phyloP scores from a whole-genome alignment of 2,888 invertebrate species.

The Entomobrya proxima region DNA sequence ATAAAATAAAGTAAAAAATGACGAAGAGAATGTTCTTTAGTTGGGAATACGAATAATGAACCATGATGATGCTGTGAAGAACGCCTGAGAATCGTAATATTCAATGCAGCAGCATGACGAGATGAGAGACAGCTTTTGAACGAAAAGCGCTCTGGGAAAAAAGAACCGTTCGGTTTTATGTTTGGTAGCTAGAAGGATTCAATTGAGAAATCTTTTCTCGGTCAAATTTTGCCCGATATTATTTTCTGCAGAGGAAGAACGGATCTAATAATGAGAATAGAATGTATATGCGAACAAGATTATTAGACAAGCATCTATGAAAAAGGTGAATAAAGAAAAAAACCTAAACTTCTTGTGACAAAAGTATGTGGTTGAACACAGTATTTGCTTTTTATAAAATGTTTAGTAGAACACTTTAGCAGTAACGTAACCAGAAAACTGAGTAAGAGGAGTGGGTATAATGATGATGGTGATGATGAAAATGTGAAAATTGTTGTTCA shows the following conservation, averaged over 20 bases:
- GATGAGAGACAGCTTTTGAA: not conserved
- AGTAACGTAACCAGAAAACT: not conserved
- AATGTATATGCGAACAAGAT: no score
- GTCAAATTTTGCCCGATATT: conserved; percentile 18
- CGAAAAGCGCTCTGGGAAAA: conserved; percentile 9
- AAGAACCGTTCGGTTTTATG: conserved; percentile 18
- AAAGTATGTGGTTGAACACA: not conserved
- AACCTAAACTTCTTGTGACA: not conserved
- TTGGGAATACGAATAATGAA: not conserved
- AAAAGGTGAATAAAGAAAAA: not conserved
- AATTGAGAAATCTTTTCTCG: conserved; percentile 21
- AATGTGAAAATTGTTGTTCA: not conserved
- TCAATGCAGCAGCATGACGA: not conserved
- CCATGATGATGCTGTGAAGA: not conserved
- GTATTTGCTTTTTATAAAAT: no score
- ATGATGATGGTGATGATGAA: not conserved
- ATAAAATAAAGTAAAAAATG: conserved; percentile 13
- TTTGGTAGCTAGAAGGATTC: not conserved
- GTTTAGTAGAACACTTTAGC: no score
- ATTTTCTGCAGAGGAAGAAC: not conserved
- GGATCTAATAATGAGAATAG: not conserved
- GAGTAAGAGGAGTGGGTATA: not conserved
- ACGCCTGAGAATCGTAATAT: not conserved
- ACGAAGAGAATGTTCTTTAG: not conserved
- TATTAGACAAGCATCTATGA: not conserved